Evolutionary conservation across 2,113 vertebrate genomes (phyloP).

Genomic region (Phalacrocorax carbo): DNA sequence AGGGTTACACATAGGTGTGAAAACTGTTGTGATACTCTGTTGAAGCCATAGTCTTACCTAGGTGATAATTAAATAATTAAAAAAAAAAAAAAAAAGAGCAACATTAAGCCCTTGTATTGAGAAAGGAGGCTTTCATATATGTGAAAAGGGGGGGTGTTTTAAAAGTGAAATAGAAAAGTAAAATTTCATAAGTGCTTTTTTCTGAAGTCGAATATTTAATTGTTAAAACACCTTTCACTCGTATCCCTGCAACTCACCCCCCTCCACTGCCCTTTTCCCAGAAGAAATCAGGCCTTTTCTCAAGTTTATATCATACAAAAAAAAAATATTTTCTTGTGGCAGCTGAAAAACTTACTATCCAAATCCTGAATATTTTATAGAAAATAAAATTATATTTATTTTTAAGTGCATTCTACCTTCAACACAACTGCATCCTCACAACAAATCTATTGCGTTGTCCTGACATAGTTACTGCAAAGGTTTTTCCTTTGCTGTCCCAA

Average conservation of each 20-base stretch:
- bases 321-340: conserved; percentile 66
- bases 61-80: conserved; percentile 61
- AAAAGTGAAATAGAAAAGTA: neutral
- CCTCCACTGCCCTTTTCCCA: neutral
- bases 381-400: conserved; percentile 83
- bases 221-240: neutral
- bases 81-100: neutral
- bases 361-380: conserved; percentile 82
- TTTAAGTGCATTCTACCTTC: conserved; percentile 80
- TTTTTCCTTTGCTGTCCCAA: conserved; percentile 83
- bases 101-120: neutral
- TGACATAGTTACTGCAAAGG: conserved; percentile 85
- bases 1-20: conserved; percentile 68
- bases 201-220: neutral
- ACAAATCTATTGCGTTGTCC: conserved; percentile 81
- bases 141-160: neutral
- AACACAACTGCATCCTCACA: conserved; percentile 76
- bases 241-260: neutral
- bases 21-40: conserved; percentile 50
- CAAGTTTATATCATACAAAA: conserved; percentile 59
- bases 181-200: neutral
- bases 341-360: conserved; percentile 66
- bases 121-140: neutral
- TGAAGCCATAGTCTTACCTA: conserved; percentile 54
- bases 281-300: conserved; percentile 13